Percentiles rank a stretch among this genome's conserved stretches.
These are phyloP conservation scores for Prunella fulvescens DNA, from an alignment of 2,113 vertebrate species.

Conservation along the genomic window DNA sequence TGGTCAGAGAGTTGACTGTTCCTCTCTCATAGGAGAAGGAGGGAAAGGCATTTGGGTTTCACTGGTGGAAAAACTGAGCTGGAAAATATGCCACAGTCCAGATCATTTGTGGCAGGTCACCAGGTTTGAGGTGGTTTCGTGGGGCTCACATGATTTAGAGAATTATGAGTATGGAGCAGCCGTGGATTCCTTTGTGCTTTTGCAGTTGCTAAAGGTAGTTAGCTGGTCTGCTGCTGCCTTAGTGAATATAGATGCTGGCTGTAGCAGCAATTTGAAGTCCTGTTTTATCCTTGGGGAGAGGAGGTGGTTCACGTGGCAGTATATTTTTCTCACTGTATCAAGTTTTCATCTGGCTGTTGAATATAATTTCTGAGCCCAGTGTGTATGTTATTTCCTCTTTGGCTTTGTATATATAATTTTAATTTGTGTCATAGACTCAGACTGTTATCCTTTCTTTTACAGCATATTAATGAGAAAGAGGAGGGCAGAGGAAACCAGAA, in stretches of 20 bases:
- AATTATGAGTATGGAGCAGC: neutral
- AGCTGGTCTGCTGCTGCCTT: neutral
- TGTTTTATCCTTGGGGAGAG: neutral
- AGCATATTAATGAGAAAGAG: constrained; percentile 14
- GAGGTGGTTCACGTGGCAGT: neutral
- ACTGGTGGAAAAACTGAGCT: neutral
- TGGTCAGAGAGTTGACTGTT: neutral
- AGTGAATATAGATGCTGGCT: neutral
- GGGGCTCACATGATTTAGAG: neutral
- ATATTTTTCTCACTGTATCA: neutral
- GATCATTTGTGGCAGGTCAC: neutral
- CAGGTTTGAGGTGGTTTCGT: neutral
- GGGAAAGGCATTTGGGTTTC: neutral
- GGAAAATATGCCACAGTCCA: neutral
- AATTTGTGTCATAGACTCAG: neutral
- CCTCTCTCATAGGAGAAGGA: neutral
- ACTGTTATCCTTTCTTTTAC: neutral
- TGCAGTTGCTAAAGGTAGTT: neutral
- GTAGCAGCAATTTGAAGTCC: neutral
- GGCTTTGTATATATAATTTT: constrained; percentile 15
- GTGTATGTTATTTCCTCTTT: constrained; percentile 33
- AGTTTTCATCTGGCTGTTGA: constrained; percentile 16
- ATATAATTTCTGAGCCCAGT: constrained; percentile 25
- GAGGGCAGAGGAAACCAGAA: neutral
- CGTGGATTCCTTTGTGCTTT: neutral